Evolutionary conservation across 2,888 invertebrate species (phyloP).

Genomic region (Heliconius ismenius): DNA sequence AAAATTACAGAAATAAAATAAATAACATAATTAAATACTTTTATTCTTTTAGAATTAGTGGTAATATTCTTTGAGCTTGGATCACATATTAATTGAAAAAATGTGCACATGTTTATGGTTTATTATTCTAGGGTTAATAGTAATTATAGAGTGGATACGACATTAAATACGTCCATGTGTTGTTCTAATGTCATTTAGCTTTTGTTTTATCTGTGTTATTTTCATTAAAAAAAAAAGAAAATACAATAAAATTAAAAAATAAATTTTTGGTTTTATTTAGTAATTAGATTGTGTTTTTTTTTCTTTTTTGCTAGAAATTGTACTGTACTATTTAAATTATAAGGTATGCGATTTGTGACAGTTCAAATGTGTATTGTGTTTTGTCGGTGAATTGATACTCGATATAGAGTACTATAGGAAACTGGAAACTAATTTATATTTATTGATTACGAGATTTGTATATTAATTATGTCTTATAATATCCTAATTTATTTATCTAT

Average conservation of each 20-base stretch:
- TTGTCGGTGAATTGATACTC: background rate
- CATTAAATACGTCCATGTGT: background rate
- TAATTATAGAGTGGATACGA: background rate
- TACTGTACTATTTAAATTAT: background rate
- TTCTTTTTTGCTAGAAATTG: background rate
- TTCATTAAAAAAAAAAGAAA: conserved; percentile 6
- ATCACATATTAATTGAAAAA: too few relatives aligned
- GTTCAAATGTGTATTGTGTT: background rate
- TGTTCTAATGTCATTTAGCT: background rate
- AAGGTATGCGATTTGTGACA: background rate
- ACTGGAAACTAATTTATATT: background rate
- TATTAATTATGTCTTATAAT: background rate
- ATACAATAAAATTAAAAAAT: background rate
- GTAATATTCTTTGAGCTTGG: too few relatives aligned
- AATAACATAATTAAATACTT: too few relatives aligned
- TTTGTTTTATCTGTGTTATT: background rate
- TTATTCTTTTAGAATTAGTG: too few relatives aligned
- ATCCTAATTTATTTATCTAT: background rate
- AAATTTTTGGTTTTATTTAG: conserved; percentile 2
- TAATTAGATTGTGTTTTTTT: background rate
- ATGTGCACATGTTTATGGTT: too few relatives aligned
- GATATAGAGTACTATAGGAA: background rate
- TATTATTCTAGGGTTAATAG: background rate
- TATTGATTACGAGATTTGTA: background rate
- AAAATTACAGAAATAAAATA: too few relatives aligned